Evolutionary conservation across 2,113 vertebrate species (phyloP).

Genomic region (Eleginops maclovinus): DNA sequence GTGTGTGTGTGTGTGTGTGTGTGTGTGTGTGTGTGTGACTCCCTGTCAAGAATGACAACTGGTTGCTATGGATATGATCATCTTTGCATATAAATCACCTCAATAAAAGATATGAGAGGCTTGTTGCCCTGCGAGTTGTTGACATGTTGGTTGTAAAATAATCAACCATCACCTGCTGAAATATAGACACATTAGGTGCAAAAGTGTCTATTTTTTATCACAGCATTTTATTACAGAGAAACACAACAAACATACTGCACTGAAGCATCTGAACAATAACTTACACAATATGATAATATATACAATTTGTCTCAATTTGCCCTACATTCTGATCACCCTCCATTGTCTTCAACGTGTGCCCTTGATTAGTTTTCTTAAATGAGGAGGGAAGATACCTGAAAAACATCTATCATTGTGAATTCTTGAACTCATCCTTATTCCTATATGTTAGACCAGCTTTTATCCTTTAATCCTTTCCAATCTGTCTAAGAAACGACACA

Average conservation of each 20-base stretch:
- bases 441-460: neutral
- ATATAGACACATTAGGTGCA: neutral
- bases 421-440: neutral
- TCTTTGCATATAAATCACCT: neutral
- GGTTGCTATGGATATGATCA: neutral
- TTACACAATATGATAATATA: slow-evolving; percentile 3
- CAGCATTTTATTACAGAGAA: slow-evolving; percentile 53
- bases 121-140: neutral
- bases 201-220: slow-evolving; percentile 7
- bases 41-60: neutral
- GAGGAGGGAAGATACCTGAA: neutral
- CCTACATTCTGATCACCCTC: neutral
- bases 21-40: neutral
- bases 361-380: neutral
- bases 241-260: slow-evolving; percentile 31
- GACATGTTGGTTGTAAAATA: neutral
- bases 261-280: slow-evolving; percentile 31
- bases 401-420: neutral
- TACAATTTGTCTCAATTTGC: neutral
- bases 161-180: neutral
- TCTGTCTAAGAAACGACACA: neutral
- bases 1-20: neutral
- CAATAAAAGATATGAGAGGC: neutral
- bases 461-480: neutral
- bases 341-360: neutral